These are phyloP conservation scores for Miichthys miiuy DNA, from an alignment of 2,797 vertebrate species.

Conservation along the genomic window DNA sequence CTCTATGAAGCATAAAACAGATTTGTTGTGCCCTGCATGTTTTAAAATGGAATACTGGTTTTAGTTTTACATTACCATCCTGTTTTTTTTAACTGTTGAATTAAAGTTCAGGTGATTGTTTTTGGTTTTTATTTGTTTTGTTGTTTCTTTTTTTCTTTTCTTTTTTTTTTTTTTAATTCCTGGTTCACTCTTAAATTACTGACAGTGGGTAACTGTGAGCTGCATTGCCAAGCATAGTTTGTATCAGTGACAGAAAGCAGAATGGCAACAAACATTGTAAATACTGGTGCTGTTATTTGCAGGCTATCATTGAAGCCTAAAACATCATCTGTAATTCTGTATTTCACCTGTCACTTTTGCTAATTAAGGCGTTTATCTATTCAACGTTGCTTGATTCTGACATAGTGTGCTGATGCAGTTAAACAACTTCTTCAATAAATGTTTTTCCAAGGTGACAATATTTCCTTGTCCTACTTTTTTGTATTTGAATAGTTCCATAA, in stretches of 20 bases:
- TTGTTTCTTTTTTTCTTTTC: conserved; percentile 32
- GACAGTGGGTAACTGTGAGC: conserved; percentile 34
- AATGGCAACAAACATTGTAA: conserved; percentile 25
- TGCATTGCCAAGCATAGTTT: conserved; percentile 22
- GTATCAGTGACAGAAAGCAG: conserved; percentile 18
- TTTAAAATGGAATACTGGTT: conserved; percentile 52
- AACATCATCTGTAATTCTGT: conserved; percentile 46
- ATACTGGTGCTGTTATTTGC: conserved; percentile 52
- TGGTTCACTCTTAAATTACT: conserved; percentile 35
- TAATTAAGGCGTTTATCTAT: conserved; percentile 36
- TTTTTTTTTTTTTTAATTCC: conserved; percentile 46
- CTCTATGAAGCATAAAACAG: conserved; percentile 27
- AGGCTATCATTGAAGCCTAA: conserved; percentile 27
- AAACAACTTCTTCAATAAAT: conserved; percentile 77
- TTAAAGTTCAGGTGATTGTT: conserved; percentile 82
- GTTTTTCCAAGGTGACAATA: conserved; percentile 62
- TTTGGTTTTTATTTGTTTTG: conserved; percentile 39
- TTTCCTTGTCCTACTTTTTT: neutral
- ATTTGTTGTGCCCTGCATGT: conserved; percentile 70
- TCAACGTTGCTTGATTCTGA: conserved; percentile 46
- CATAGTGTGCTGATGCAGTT: conserved; percentile 60
- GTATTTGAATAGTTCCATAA: neutral
- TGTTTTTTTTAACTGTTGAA: conserved; percentile 86
- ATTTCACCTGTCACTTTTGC: conserved; percentile 51
- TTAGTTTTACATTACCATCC: conserved; percentile 58